Conservation (phyloP, 2,888 invertebrate genomes). For the Troglohyphantes excavatus region DNA sequence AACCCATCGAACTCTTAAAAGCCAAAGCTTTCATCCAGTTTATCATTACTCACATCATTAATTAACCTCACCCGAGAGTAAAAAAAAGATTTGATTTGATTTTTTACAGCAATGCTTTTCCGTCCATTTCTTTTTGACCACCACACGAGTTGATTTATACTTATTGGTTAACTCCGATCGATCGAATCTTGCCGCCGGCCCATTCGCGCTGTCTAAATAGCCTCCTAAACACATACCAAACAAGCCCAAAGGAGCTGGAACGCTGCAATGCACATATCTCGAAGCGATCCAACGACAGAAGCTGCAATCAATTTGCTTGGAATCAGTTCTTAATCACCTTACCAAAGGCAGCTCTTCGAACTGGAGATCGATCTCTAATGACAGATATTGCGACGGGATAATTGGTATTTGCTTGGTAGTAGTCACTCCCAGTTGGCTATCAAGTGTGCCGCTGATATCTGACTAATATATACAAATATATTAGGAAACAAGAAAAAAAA, state of each 20-base stretch:
- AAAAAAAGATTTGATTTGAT: background rate
- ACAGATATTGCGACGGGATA: slow-evolving; percentile 1
- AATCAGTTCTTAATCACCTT: background rate
- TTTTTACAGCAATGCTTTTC: background rate
- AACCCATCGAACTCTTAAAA: too few relatives aligned
- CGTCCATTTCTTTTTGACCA: background rate
- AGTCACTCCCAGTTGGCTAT: background rate
- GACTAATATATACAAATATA: background rate
- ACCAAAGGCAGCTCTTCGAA: too few relatives aligned
- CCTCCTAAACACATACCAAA: background rate
- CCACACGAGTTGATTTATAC: background rate
- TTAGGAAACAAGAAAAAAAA: background rate
- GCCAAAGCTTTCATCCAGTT: too few relatives aligned
- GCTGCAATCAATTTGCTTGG: background rate
- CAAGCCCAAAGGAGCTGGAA: too few relatives aligned
- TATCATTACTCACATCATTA: too few relatives aligned
- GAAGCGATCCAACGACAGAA: background rate
- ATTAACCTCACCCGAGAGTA: background rate
- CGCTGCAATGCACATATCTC: background rate
- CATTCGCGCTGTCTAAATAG: background rate
- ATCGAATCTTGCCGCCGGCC: background rate
- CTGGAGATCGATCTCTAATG: background rate
- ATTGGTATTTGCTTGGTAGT: background rate
- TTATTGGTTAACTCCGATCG: background rate
- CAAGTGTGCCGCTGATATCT: background rate